Conservation (phyloP, 2,888 invertebrate species). For the Xylophagus ater region DNA sequence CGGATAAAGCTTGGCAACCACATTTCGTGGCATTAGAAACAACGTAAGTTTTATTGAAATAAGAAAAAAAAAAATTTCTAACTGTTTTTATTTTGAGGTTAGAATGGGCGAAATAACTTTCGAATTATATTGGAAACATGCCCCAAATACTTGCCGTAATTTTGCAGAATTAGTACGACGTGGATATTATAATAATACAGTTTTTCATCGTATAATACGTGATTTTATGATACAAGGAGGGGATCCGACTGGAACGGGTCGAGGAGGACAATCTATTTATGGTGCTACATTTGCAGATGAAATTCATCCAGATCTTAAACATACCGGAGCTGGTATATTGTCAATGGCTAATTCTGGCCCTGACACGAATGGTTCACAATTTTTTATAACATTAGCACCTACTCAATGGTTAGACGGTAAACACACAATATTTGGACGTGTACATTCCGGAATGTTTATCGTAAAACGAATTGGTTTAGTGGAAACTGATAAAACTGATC, state of each 20-base stretch:
- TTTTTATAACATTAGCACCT: constrained; percentile 93
- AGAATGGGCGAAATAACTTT: constrained; percentile 88
- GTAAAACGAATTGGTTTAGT: constrained; percentile 87
- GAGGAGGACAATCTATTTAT: constrained; percentile 94
- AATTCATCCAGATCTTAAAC: constrained; percentile 85
- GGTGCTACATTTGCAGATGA: constrained; percentile 93
- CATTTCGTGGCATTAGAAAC: constrained; percentile 73
- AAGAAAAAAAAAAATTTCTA: not conserved
- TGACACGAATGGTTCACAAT: constrained; percentile 94
- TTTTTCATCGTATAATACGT: constrained; percentile 90
- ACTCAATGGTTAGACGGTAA: constrained; percentile 98
- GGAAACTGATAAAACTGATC: constrained; percentile 86
- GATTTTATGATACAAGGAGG: constrained; percentile 94
- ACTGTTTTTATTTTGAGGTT: constrained; percentile 12
- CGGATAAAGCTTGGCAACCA: constrained; percentile 84
- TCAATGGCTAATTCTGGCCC: constrained; percentile 99
- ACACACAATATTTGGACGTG: constrained; percentile 91
- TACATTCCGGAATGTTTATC: constrained; percentile 79
- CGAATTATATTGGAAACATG: constrained; percentile 97
- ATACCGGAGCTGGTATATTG: constrained; percentile 80
- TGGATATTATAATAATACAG: constrained; percentile 92
- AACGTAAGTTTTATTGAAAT: constrained; percentile 52
- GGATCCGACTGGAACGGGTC: constrained; percentile 94
- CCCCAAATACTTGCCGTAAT: constrained; percentile 94
- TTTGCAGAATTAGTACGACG: constrained; percentile 88